Evolutionary conservation across 2,113 vertebrate genomes (phyloP), one percentile per base, ranked within the genome.

Genomic region (Oreochromis tanganicae): DNA sequence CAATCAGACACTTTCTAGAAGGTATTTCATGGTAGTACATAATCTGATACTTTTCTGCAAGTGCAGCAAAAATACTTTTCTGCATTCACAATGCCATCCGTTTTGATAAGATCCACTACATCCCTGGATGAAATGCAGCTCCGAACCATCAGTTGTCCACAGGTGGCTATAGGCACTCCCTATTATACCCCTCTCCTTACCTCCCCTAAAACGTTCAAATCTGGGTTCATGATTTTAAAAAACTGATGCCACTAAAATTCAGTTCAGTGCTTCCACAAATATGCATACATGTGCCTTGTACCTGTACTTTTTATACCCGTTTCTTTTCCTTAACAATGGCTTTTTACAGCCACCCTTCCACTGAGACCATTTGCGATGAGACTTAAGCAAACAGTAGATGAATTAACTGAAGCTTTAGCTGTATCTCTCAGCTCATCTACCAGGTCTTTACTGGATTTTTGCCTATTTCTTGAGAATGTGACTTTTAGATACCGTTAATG

Each of bases 251-350:
- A 34, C 57, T 61, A 61, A 61, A 61, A 61, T 61, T 61, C 29
- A 34, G 29, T 61, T 1, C 57, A 61, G 57, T 61, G 29, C 57
- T 61, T 61, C 57, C 0, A 8, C 57, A 61, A 61, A 61, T 61
- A 32, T 61, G 3, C 14, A 34, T 34, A 61, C 57, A 1, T 0
- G 5, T 61, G 57, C 57, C 57, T 61, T 61, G 57, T 17, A 19
- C 29, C 59, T 34, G 29, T 63, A 63, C 29, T 0, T 63, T 63
- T 36, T 63, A 36, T 0, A 66, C 38, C 38, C 2, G 2, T 9
- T 46, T 43, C 38, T 38, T 9, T 27, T 73, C 1, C 21, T 73
- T 46, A 16, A 27, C 38, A 46, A 73, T 27, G 43, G 12, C 13
- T 71, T 43, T 43, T 71, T 43, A 71, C 66, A 43, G 7, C 38